Evolutionary conservation across 2,797 vertebrate species (phyloP).

Genomic region (Emys orbicularis): DNA sequence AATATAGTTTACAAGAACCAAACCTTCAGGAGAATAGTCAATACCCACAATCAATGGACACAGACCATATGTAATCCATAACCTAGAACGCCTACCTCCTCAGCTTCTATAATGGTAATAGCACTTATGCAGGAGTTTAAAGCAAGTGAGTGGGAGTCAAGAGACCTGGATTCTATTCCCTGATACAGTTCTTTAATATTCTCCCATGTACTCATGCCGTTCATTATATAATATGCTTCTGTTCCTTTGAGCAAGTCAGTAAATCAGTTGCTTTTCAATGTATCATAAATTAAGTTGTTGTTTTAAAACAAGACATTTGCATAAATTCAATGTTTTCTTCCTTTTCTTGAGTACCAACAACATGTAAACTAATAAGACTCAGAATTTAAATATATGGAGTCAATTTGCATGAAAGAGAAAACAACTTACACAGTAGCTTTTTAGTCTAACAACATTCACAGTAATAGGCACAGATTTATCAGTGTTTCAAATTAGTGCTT

Average conservation of each 20-base stretch:
- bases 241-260: neutral
- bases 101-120: neutral
- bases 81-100: neutral
- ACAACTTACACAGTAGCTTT: slow-evolving; percentile 87
- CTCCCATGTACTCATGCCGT: neutral
- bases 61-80: neutral
- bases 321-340: neutral
- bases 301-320: neutral
- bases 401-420: neutral
- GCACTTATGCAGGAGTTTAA: neutral
- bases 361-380: neutral
- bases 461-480: slow-evolving; percentile 90
- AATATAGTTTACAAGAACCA: neutral
- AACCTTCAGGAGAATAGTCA: neutral
- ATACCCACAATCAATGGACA: neutral
- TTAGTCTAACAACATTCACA: slow-evolving; percentile 91
- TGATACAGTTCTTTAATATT: neutral
- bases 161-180: neutral
- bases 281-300: neutral
- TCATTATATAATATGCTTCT: neutral
- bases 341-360: neutral
- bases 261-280: neutral
- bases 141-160: neutral
- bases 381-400: neutral
- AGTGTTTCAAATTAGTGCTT: slow-evolving; percentile 88